These are phyloP conservation scores for Alaudala cheleensis DNA, from an alignment of 2,113 vertebrate genomes.

Conservation along the genomic window DNA sequence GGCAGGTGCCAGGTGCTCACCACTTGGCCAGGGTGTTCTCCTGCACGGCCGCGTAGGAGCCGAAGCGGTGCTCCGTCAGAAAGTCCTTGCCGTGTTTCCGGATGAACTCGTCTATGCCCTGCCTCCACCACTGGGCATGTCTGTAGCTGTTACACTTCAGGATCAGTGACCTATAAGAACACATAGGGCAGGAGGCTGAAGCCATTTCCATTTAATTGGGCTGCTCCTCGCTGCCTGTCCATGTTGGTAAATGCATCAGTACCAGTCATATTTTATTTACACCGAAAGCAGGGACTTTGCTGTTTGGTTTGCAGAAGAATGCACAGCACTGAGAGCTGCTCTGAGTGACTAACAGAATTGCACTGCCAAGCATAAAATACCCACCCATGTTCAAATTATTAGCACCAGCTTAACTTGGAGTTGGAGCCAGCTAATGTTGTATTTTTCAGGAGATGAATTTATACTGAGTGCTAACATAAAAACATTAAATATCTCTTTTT, in stretches of 20 bases:
- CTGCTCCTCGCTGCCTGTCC: not conserved
- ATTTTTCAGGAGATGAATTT: not conserved
- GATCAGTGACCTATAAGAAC: constrained; percentile 82
- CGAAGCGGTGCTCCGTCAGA: constrained; percentile 89
- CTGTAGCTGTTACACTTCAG: constrained; percentile 94
- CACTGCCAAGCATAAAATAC: not conserved
- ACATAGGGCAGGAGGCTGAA: not conserved
- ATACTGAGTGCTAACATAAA: not conserved
- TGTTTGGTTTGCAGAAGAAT: not conserved
- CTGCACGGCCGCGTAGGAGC: constrained; percentile 86
- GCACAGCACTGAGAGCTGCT: not conserved
- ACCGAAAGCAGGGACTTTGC: not conserved
- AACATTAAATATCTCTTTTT: not conserved
- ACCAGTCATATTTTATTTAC: not conserved
- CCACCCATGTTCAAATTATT: not conserved
- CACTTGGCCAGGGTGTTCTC: constrained; percentile 87
- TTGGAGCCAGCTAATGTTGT: not conserved
- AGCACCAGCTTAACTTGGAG: not conserved
- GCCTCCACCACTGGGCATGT: constrained; percentile 96
- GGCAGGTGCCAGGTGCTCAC: constrained; percentile 60
- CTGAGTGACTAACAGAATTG: not conserved
- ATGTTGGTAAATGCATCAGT: not conserved
- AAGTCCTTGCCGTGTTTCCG: constrained; percentile 84
- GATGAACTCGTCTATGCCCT: constrained; percentile 89
- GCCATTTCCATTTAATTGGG: not conserved